phyloP scores from a whole-genome alignment of 1,140 invertebrate genomes.

The Lasioglossum baleicum region DNA sequence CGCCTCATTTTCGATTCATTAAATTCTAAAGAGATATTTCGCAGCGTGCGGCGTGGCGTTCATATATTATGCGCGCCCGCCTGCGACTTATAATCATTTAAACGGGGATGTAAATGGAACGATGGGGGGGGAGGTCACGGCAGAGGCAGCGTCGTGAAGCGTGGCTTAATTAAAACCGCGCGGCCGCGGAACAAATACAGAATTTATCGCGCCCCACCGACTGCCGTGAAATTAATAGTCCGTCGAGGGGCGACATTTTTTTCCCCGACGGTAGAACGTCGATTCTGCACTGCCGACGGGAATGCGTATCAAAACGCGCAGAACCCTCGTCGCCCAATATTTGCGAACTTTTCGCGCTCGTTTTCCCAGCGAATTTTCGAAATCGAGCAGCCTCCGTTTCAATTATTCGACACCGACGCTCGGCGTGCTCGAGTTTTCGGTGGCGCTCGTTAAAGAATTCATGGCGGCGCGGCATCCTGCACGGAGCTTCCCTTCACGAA shows the following conservation, averaged over 20 bases:
- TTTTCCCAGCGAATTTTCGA: not conserved
- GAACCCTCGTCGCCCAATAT: not conserved
- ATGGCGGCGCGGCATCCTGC: too few relatives aligned
- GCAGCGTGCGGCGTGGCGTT: not conserved
- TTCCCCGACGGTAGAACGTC: not conserved
- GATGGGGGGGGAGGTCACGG: constrained; percentile 11
- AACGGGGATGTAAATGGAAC: constrained; percentile 35
- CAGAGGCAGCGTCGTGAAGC: not conserved
- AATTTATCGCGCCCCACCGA: not conserved
- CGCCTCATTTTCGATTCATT: constrained; percentile 44
- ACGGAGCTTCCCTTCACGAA: too few relatives aligned
- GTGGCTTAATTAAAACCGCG: constrained; percentile 39
- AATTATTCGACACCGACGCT: not conserved
- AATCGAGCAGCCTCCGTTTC: not conserved
- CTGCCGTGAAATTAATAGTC: not conserved
- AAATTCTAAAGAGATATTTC: constrained; percentile 40
- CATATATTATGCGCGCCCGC: constrained; percentile 25
- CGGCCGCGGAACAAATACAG: constrained; percentile 22
- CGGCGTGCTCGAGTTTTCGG: too few relatives aligned
- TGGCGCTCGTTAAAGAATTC: too few relatives aligned
- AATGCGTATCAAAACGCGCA: not conserved
- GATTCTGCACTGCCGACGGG: not conserved
- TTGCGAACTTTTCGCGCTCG: not conserved
- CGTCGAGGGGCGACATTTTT: not conserved
- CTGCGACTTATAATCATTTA: constrained; percentile 43